A percentile compares a stretch with the other conserved stretches of the same genome.
phyloP scores from a whole-genome alignment of 2,797 vertebrate genomes.

The Pseudochirops cupreus region DNA sequence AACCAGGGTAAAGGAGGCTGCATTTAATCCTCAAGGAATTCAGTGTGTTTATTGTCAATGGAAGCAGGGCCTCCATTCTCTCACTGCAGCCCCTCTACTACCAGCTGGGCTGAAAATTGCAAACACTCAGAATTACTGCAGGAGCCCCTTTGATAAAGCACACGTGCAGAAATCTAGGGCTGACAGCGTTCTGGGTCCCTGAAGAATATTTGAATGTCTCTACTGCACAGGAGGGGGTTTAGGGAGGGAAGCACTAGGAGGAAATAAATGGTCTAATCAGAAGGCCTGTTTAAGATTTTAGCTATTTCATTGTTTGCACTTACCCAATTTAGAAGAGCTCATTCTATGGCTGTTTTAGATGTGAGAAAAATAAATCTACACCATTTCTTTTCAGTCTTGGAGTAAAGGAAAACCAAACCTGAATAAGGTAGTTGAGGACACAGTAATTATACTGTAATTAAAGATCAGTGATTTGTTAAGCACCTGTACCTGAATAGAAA shows the following conservation, averaged over 20 bases:
- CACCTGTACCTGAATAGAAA: conserved; percentile 44
- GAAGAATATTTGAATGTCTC: conserved; percentile 34
- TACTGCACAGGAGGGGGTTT: neutral
- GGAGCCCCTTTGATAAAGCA: conserved; percentile 31
- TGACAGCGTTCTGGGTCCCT: conserved; percentile 49
- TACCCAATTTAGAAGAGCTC: conserved; percentile 25
- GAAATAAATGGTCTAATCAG: conserved; percentile 43
- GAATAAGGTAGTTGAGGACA: conserved; percentile 36
- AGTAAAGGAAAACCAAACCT: conserved; percentile 6
- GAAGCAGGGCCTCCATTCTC: conserved; percentile 34
- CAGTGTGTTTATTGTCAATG: conserved; percentile 53
- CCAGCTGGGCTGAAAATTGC: conserved; percentile 69
- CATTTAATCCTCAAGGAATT: conserved; percentile 63
- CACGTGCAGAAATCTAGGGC: neutral
- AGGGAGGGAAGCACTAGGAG: conserved; percentile 36
- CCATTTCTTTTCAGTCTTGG: conserved; percentile 21
- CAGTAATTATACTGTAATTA: conserved; percentile 57
- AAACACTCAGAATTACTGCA: conserved; percentile 53
- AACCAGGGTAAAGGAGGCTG: conserved; percentile 28
- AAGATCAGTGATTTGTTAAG: conserved; percentile 53
- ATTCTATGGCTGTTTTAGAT: conserved; percentile 17
- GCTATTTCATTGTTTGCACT: conserved; percentile 16
- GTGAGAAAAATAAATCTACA: conserved; percentile 13
- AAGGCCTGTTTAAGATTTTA: conserved; percentile 45
- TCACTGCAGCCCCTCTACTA: conserved; percentile 49